A percentile compares a stretch with the other conserved stretches of the same genome.
Conservation (phyloP, 64 coral and sea anemone genomes). For the Montipora foliosa region DNA sequence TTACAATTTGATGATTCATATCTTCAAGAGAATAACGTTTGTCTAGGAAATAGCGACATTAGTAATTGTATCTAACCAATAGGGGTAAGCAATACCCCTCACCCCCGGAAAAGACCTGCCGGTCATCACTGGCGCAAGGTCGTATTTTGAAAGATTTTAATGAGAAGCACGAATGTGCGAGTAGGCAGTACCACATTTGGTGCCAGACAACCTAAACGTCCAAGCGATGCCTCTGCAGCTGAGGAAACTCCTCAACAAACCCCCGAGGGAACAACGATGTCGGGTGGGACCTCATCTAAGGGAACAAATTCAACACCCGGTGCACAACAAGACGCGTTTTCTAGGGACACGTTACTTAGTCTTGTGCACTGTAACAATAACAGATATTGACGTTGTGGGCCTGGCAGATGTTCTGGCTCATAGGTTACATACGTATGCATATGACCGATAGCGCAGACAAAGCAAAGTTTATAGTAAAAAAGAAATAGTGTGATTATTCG, state of each 20-base stretch:
- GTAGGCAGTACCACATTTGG: constrained; percentile 95
- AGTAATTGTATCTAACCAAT: no score
- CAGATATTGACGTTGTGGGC: background rate
- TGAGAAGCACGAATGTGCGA: constrained; percentile 84
- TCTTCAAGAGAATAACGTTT: no score
- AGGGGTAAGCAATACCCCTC: no score
- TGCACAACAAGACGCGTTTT: no score
- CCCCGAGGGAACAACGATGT: background rate
- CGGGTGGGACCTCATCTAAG: no score
- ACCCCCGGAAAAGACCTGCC: no score
- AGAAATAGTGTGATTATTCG: background rate
- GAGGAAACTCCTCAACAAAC: background rate
- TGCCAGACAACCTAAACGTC: constrained; percentile 69
- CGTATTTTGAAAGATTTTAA: constrained; percentile 48
- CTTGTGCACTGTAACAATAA: background rate
- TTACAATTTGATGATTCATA: no score
- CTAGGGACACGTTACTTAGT: no score
- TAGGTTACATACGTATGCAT: background rate
- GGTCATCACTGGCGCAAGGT: no score
- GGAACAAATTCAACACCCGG: no score
- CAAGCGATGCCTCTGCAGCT: constrained; percentile 15
- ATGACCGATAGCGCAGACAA: background rate
- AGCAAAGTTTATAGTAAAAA: background rate
- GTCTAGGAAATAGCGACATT: no score
- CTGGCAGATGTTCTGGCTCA: background rate